Conservation (phyloP, 92 coral and sea anemone species). For the Parazoanthus darwini region DNA sequence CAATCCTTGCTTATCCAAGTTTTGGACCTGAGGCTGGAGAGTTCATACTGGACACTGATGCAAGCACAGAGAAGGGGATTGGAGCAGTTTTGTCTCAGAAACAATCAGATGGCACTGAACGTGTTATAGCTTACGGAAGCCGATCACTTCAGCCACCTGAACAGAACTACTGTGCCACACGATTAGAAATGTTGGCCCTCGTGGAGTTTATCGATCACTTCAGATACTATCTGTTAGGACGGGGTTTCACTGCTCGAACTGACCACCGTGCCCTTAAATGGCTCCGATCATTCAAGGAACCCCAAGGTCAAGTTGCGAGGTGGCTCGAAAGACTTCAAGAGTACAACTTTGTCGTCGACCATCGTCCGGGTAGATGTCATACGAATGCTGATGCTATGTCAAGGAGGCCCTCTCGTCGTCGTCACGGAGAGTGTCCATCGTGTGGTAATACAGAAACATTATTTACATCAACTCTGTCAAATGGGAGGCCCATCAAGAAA, state of each 20-base stretch:
- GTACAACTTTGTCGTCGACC: slow-evolving; percentile 56
- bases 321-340: slow-evolving; percentile 54
- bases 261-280: slow-evolving; percentile 47
- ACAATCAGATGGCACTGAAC: slow-evolving; percentile 51
- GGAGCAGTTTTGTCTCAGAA: slow-evolving; percentile 50
- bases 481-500: slow-evolving; percentile 11
- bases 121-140: slow-evolving; percentile 44
- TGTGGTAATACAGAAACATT: slow-evolving; percentile 47
- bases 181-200: slow-evolving; percentile 51
- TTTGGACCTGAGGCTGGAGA: slow-evolving; percentile 52
- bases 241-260: slow-evolving; percentile 35
- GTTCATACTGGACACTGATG: slow-evolving; percentile 58
- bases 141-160: slow-evolving; percentile 48
- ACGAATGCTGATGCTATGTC: slow-evolving; percentile 65
- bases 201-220: slow-evolving; percentile 47
- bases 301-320: slow-evolving; percentile 54
- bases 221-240: slow-evolving; percentile 52
- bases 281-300: slow-evolving; percentile 47
- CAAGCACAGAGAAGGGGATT: slow-evolving; percentile 52
- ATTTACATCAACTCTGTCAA: slow-evolving; percentile 30
- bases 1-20: slow-evolving; percentile 60
- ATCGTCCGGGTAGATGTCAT: slow-evolving; percentile 57
- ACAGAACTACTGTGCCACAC: slow-evolving; percentile 48
- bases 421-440: slow-evolving; percentile 63
- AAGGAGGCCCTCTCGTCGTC: slow-evolving; percentile 44